Base-by-base conservation (phyloP, 2,888 invertebrate species). In the Cataglyphis cursor region DNA sequence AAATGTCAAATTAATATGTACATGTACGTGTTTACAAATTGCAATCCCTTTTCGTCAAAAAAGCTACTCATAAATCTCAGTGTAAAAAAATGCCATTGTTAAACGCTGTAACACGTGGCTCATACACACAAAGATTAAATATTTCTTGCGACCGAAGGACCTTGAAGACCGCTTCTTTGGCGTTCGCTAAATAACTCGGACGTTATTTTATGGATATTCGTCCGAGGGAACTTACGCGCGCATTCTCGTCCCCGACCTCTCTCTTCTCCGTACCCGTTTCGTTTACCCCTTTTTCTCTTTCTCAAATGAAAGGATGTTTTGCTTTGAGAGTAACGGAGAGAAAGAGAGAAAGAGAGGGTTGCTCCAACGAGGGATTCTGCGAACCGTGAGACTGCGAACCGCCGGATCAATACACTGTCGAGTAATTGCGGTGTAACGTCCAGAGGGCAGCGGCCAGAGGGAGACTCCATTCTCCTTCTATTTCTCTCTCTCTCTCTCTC, bases 371-470 rank as follows among this genome's bases (percentile, higher is more conserved):
- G 88, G 87, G 91, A 91, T 90, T 88, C 91, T 87, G 88, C 86
- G 85, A 90, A 88, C 82, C 90, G 86, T 90, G 90, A 83, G 86
- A 90, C 89, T 90, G 87, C 87, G 81, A 88, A 83, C 83, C 85
- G 78, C 87, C 90, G 88, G 89, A 91, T 91, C 91, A 88, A 91
- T 91, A 91, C 91, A 62, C 85, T 84, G 86, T 80, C 87, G 86
- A 89, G 91, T 89, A 91, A 91, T 91, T 90, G 87, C 88, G 82
- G 88, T 86, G 85, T 87, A 87, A 90, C 87, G 89, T 87, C 81
- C 91, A 28, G 86, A 84, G 83, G 86, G 85, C 88, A 88, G 85
- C 84, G 81, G 31, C 87, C 82, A 85, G 81, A 90, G 84, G 81
- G 66, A 87, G 64, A 81, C 83, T 72, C 51, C 65, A 54, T 70